Conservation (phyloP, 2,113 vertebrate genomes). For the Scartelaos histophorus region DNA sequence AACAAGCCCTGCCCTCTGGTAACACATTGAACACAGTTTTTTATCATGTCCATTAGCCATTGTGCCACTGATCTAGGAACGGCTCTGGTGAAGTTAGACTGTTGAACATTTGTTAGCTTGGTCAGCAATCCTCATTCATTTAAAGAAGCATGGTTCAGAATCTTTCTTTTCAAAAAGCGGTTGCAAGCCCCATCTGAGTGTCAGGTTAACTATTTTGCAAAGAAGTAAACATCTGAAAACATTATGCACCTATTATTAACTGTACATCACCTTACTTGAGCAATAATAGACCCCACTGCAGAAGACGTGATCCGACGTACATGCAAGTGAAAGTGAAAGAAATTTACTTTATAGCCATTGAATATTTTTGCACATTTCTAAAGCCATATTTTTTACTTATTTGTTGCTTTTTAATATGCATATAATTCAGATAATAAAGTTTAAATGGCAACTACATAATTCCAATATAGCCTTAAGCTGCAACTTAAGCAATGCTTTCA, state of each 20-base stretch:
- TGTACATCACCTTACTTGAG: background rate
- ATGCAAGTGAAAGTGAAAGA: background rate
- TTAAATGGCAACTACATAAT: background rate
- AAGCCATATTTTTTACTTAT: background rate
- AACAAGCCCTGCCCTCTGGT: background rate
- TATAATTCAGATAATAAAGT: background rate
- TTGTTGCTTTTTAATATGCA: background rate
- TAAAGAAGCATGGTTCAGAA: background rate
- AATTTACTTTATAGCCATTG: slow-evolving; percentile 1
- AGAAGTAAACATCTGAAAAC: background rate
- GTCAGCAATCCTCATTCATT: background rate
- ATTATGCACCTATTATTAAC: background rate
- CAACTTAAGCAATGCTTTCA: background rate
- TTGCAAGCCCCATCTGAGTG: background rate
- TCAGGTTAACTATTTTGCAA: background rate
- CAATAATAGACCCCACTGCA: background rate
- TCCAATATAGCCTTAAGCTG: background rate
- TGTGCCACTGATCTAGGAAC: background rate
- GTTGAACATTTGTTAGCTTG: background rate
- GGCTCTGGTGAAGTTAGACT: background rate
- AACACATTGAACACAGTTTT: background rate
- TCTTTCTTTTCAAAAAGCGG: background rate
- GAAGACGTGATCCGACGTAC: background rate
- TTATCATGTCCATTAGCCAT: slow-evolving; percentile 1
- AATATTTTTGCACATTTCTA: background rate